Conservation (phyloP, 2,113 vertebrate genomes). For the Shinisaurus crocodilurus region DNA sequence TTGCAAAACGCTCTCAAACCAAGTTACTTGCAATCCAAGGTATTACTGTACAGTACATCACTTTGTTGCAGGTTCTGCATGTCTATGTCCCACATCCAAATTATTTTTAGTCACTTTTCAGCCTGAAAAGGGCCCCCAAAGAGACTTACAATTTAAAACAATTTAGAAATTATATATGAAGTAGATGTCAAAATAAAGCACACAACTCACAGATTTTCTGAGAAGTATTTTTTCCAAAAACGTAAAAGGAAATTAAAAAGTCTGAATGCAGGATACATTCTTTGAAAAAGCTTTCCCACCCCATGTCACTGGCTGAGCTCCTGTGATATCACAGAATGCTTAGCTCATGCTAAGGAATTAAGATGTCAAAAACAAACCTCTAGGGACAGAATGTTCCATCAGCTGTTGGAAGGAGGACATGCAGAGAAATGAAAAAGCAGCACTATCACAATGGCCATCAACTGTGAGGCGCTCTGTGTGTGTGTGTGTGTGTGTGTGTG, state of each 20-base stretch:
- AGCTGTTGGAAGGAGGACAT: neutral
- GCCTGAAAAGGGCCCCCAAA: no score
- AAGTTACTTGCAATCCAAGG: no score
- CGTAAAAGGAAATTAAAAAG: neutral
- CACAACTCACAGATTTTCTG: neutral
- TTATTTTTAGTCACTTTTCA: no score
- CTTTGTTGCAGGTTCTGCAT: no score
- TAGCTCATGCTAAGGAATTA: neutral
- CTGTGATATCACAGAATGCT: neutral
- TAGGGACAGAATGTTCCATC: neutral
- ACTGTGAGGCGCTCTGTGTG: neutral
- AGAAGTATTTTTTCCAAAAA: neutral
- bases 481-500: no score
- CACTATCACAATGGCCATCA: neutral
- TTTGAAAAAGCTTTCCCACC: neutral
- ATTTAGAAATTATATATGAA: neutral
- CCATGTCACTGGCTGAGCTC: neutral
- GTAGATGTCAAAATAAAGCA: neutral
- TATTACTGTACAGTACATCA: no score
- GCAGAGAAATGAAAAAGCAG: neutral
- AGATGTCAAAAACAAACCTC: neutral
- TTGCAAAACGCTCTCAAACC: no score
- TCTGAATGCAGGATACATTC: neutral
- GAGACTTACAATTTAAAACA: neutral
- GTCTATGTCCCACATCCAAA: no score